Base-by-base conservation (phyloP, 1,140 invertebrate genomes). In the Micrasema longulum region DNA sequence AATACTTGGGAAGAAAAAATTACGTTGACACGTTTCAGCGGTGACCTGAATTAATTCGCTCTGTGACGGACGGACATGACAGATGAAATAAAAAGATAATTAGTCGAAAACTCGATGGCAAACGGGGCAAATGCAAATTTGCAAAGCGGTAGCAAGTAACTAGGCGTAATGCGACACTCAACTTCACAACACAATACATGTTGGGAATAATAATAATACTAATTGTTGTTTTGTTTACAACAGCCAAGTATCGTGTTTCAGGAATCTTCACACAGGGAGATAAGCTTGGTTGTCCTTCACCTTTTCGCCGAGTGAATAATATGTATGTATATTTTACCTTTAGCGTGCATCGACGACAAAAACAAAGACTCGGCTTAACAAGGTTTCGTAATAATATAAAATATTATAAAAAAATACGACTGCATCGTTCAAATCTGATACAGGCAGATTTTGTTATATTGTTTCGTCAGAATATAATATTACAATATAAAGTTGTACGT, bases 21-120 rank as follows among this genome's bases (percentile, higher is more conserved):
- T 0, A 9, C 16, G 23, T 22, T 12, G 16, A 60, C 55, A 18
- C 55, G 36, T 60, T 38, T 60, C 55, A 41, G 35, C 36, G 35
- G 26, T 60, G 55, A 60, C 55, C 55, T 38, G 36, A 43, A 60
- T 60, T 22, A 60, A 60, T 60, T 7, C 26, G 35, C 16, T 18
- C 55, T 18, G 5, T 5, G 36, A 60, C 55, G 3, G 55, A 38
- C 55, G 23, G 31, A 60, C 31, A 22, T 38, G 55, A 36, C 55
- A 60, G 36, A 38, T 60, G 55, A 35, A 14, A 23, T 11, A 9
- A 38, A 20, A 22, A 41, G 55, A 60, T 60, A 60, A 60, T 60
- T 18, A 38, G 16, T 43, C 18, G 14, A 23, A 60, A 43, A 22
- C 9, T 20, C 18, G 35, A 38, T 20, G 35, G n/a, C 10, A 52